Base-by-base conservation (phyloP, 2,113 vertebrate genomes). In the Desmodus rotundus region DNA sequence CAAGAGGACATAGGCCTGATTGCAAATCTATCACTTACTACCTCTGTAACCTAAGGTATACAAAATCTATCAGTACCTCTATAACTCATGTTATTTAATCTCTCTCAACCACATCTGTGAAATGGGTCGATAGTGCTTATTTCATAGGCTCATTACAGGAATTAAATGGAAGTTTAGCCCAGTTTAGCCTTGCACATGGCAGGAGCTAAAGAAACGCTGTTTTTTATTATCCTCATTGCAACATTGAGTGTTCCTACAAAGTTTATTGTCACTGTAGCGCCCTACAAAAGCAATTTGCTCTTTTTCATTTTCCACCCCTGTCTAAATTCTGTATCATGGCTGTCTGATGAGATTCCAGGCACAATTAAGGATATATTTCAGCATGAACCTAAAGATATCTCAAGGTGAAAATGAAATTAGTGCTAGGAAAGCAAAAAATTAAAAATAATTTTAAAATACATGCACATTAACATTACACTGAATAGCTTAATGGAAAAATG, bases 281-380 rank as follows among this genome's bases (percentile, higher is more conserved):
- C 41, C 47, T 68, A 41, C 17, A 68, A 84, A 86, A 85, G 26
- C 13, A 13, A 5, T 83, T 87, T 68, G 4, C 67, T 68, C 70
- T 47, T 68, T 70, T 70, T 78, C 20, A 67, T 54, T 95, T 95
- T 80, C 61, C 9, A 82, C 17, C 20, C 28, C 26, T 54, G 11
- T 91, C 17, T 83, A 5, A 94, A 93, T 43, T 73, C 33, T 95
- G 45, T 43, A 33, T 63, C 10, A 45, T 83, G 16, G 13, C 8
- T 93, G 2, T 85, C 65, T 77, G 61, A 73, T 85, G 73, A 78
- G 11, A 45, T 80, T 81, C 20, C 31, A 81, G 72, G 54, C 2
- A 95, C 26, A 90, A 93, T 78, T 86, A 91, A 95, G 28, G 89
- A 77, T 91, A 52, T 74, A 88, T 67, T 56, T 80, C 41, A 73